Base-by-base conservation (phyloP, 2,113 vertebrate genomes). In the Siniperca knerii region DNA sequence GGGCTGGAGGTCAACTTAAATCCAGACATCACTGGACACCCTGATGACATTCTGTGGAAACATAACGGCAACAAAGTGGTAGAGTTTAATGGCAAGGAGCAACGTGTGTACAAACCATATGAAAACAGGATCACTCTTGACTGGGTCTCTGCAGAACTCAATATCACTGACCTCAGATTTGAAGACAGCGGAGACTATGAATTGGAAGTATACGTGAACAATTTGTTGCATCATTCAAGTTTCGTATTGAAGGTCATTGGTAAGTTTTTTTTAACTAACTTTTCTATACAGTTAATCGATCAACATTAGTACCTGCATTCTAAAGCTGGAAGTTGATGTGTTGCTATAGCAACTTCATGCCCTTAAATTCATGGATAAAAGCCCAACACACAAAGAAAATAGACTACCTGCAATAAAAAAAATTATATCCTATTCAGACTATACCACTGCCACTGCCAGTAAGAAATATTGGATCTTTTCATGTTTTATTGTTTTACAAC, bases 131-230 rank as follows among this genome's bases (percentile, higher is more conserved):
- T 92, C 65, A 79, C 65, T 10, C 91, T 95, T 0, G 5, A 87
- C 77, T 89, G 90, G 85, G 0, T 0, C 1, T 25, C 83, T 11
- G 94, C 92, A 64, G 81, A 87, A 6, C 82, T 95, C 6, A 0
- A 2, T 0, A 92, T 95, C 33, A 8, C 8, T 18, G 33, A 79
- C 0, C 79, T 93, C 57, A 62, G 4, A 9, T 55, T 44, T 4
- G 80, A 89, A 64, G 95, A 95, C 90, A 90, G 90, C 2, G 89
- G 95, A 75, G 0, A 20, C 0, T 95, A 95, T 81, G 84, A 77
- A 3, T 1, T 93, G 87, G 87, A 94, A 23, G 16, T 12, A 5
- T 2, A 23, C 4, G 8, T 6, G 0, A 60, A 82, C 0, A 54
- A 65, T 0, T 0, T 0, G 0, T 0, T 81, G 6, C 0, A 52